Base-by-base conservation (phyloP, 2,888 invertebrate genomes). In the Stenchaetothrips biformis region DNA sequence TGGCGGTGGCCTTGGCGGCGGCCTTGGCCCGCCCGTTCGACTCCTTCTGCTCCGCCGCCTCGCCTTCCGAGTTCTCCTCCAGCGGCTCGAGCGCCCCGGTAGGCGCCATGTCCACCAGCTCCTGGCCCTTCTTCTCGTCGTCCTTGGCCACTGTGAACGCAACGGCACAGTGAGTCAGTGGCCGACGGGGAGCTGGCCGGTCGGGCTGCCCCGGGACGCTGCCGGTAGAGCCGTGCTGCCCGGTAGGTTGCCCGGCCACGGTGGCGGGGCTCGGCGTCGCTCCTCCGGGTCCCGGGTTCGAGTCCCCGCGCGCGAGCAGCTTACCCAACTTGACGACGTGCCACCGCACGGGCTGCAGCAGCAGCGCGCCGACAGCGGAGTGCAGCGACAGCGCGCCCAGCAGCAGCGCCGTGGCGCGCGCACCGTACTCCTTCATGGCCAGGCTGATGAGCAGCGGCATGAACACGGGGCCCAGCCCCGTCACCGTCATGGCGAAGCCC, bases 341-440 rank as follows among this genome's bases (percentile, higher is more conserved):
- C 91, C 92, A 92, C 86, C 91, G 90, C 2, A 92, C 88, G 25
- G 93, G 93, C 84, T 92, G 91, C 77, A 93, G 87, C 81, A 93
- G 86, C 81, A 89, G 85, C 1, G 91, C 90, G 11, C 89, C 91
- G 81, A 90, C 85, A 7, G 92, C 85, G 0, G 90, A 89, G 85
- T 93, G 90, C 0, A 92, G 87, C 81, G 91, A 89, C 79, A 92
- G 86, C 4, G 89, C 92, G 79, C 90, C 89, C 80, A 92, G 86
- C 81, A 92, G 90, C 62, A 92, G 85, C 81, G 91, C 89, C 0
- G 92, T 90, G 77, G 91, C 91, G 86, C 90, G 88, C 85, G 89
- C 88, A 11, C 90, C 90, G 82, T 90, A 92, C 0, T 87, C 84
- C 59, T 88, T 86, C 84, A 92, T 88, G 6, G 92, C 87, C 3